Evolutionary conservation across 2,888 invertebrate genomes (phyloP).

Genomic region (Acleris literana): DNA sequence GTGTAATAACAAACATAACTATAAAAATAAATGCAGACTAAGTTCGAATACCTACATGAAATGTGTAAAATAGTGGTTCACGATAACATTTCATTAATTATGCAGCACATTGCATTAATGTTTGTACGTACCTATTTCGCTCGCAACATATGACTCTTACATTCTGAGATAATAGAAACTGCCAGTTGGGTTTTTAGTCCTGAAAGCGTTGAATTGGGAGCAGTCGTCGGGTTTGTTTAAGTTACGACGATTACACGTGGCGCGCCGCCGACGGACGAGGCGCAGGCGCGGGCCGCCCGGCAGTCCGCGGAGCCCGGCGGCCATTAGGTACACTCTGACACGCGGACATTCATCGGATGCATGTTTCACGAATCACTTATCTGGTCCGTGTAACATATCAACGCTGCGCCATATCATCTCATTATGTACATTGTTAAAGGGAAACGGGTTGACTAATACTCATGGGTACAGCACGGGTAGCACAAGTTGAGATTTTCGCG

Average conservation of each 20-base stretch:
- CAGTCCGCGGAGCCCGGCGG: conserved; percentile 47
- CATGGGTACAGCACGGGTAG: no score
- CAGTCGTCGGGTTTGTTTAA: conserved; percentile 68
- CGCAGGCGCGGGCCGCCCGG: conserved; percentile 57
- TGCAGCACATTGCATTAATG: no score
- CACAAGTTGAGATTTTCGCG: no score
- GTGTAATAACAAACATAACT: no score
- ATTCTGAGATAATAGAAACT: conserved; percentile 53
- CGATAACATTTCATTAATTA: no score
- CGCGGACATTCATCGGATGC: conserved; percentile 25
- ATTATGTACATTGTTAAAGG: conserved; percentile 2
- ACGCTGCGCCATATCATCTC: neutral
- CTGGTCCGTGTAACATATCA: conserved; percentile 31
- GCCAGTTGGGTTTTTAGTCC: conserved; percentile 64
- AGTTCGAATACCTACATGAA: no score
- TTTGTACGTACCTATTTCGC: neutral
- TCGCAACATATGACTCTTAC: conserved; percentile 47
- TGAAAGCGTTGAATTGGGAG: conserved; percentile 64
- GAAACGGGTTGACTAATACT: conserved; percentile 13
- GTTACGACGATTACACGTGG: conserved; percentile 64
- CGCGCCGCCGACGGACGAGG: conserved; percentile 63
- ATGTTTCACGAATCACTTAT: conserved; percentile 29
- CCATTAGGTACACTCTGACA: conserved; percentile 25
- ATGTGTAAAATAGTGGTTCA: no score
- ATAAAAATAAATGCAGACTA: no score